Evolutionary conservation across 2,797 vertebrate genomes (phyloP), one percentile per base, ranked within the genome.

Genomic region (Oreochromis grahami): DNA sequence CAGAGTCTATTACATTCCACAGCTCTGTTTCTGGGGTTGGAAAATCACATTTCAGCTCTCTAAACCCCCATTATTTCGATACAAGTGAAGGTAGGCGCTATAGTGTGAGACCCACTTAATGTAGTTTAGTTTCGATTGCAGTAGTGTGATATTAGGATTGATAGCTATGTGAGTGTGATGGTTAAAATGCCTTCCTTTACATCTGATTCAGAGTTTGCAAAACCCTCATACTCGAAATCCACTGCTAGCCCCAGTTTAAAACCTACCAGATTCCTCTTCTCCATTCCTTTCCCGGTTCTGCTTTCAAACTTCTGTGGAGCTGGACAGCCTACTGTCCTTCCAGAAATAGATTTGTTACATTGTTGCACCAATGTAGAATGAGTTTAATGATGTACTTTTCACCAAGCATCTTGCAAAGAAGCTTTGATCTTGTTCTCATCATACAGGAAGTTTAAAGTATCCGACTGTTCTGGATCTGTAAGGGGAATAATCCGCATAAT

Each of bases 41-140:
- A 81, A 88, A 91, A 21, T 86, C 86, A 58, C 86, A 87, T 86
- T 78, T 88, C 82, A 88, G 74, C 78, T 78, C 83, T 74, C 50
- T 81, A 76, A 86, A 86, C 50, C 72, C 52, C 85, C 84, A 80
- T 60, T 56, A 79, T 53, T 76, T 76, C 58, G 51, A 81, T 76
- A 70, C n/a, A 50, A 87, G 17, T 60, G 51, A 92, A 93, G 92
- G 90, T 90, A 90, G 83, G 89, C 68, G 51, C 19, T 56, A 5
- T 36, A 81, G 63, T 34, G 21, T 77, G 60, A 80, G 38, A 55
- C 32, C 72, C 26, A 34, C 26, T 60, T 19, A 58, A 63, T 15
- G 4, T 60, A 9, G 24, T 85, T 56, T 79, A 80, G 78, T 72
- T 3, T 34, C 45, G 48, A 41, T 5, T 63, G 77, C 17, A 65